These are phyloP conservation scores for Prunella himalayana DNA, from an alignment of 2,113 vertebrate species.

Conservation along the genomic window DNA sequence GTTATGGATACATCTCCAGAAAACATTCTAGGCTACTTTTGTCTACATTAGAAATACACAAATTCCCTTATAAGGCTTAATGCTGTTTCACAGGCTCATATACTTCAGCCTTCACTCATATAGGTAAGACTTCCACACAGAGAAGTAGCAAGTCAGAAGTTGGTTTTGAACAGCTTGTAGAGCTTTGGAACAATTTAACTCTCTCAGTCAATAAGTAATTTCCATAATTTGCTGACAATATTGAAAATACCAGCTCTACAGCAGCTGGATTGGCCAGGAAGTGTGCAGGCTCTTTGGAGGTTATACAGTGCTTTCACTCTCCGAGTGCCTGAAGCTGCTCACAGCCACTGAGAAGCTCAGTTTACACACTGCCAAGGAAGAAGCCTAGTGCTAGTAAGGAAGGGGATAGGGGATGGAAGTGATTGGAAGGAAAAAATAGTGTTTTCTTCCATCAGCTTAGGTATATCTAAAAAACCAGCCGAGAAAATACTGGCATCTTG, in stretches of 20 bases:
- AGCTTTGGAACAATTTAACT: neutral
- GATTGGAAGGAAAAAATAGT: neutral
- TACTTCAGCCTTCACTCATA: neutral
- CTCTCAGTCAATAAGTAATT: neutral
- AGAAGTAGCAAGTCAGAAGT: neutral
- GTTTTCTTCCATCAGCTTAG: neutral
- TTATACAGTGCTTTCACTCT: neutral
- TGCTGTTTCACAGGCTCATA: neutral
- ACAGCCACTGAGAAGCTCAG: neutral
- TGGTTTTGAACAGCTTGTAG: neutral
- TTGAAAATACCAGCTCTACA: neutral
- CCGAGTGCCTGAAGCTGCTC: neutral
- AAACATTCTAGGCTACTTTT: neutral
- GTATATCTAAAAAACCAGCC: neutral
- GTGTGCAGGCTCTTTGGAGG: neutral
- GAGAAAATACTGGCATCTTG: neutral
- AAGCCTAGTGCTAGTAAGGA: neutral
- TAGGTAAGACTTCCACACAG: neutral
- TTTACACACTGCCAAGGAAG: fast-evolving
- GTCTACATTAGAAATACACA: neutral
- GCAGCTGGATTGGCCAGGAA: neutral
- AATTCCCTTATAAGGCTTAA: neutral
- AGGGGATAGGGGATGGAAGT: neutral
- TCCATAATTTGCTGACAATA: neutral
- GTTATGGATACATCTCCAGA: neutral